Conservation (phyloP, 2,888 invertebrate genomes). For the Abscondita cerata region DNA sequence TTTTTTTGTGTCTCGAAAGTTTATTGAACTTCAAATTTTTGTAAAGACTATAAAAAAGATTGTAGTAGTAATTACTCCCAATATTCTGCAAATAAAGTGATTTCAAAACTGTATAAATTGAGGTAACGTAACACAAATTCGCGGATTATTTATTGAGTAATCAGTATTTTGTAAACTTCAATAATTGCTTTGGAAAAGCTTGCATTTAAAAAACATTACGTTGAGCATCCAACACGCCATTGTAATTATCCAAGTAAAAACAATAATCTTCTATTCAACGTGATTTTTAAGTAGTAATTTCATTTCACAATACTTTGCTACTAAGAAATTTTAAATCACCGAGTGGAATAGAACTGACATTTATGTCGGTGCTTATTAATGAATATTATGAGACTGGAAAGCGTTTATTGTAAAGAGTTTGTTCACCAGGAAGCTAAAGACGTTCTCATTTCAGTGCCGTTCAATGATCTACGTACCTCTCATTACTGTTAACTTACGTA, state of each 20-base stretch:
- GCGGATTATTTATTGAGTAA: too few species aligned
- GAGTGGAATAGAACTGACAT: slow-evolving; percentile 14
- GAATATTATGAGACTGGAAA: slow-evolving; percentile 12
- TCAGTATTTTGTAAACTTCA: too few species aligned
- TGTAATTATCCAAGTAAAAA: not conserved
- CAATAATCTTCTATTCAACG: slow-evolving; percentile 17
- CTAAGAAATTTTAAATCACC: slow-evolving; percentile 12
- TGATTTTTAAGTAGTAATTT: slow-evolving; percentile 13
- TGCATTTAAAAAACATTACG: not conserved
- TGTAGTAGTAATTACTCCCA: too few species aligned
- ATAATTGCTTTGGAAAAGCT: too few species aligned
- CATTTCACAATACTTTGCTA: slow-evolving; percentile 13
- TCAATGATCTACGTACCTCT: slow-evolving; percentile 28
- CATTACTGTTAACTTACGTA: not conserved
- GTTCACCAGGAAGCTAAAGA: slow-evolving; percentile 27
- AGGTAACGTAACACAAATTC: too few species aligned
- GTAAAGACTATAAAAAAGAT: too few species aligned
- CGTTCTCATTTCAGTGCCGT: slow-evolving; percentile 39
- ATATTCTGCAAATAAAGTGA: too few species aligned
- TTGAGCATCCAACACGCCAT: slow-evolving; percentile 8
- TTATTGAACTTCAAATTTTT: too few species aligned
- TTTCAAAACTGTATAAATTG: too few species aligned
- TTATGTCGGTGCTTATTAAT: slow-evolving; percentile 21
- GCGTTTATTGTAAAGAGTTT: slow-evolving; percentile 15
- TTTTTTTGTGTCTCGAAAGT: too few species aligned